phyloP scores from a whole-genome alignment of 2,888 invertebrate species.

The Himalopsyche kuldschensis region DNA sequence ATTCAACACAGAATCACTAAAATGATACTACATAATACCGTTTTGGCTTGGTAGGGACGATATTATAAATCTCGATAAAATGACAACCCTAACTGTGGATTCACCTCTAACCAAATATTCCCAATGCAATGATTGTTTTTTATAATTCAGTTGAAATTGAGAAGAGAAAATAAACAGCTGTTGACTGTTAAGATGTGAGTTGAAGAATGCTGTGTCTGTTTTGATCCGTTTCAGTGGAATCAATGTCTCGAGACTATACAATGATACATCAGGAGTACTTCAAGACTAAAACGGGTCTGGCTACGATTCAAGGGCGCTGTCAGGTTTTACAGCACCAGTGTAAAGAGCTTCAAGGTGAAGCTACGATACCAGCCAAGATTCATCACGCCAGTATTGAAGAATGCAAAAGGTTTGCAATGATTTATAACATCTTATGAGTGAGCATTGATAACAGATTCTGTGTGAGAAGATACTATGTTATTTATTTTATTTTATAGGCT shows the following conservation, averaged over 20 bases:
- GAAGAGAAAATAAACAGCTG: not conserved
- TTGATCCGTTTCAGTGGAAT: constrained; percentile 55
- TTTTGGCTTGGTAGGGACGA: too few species aligned
- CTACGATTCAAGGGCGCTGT: constrained; percentile 61
- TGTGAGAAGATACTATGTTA: not conserved
- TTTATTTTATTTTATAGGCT: constrained; percentile 52
- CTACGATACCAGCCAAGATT: constrained; percentile 64
- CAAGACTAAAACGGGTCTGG: constrained; percentile 60
- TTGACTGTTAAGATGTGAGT: too few species aligned
- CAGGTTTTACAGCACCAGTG: constrained; percentile 60
- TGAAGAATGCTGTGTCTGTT: not conserved
- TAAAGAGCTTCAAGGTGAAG: constrained; percentile 57
- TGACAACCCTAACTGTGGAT: too few species aligned
- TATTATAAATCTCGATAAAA: too few species aligned
- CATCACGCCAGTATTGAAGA: constrained; percentile 72
- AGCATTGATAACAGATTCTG: too few species aligned
- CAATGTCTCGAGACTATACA: constrained; percentile 67
- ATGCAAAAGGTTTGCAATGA: constrained; percentile 62
- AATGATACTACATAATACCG: too few species aligned
- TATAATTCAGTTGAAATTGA: too few species aligned
- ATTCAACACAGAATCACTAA: too few species aligned
- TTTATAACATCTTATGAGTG: too few species aligned
- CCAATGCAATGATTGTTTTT: too few species aligned
- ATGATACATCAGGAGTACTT: constrained; percentile 66
- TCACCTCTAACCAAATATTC: too few species aligned